A percentile compares a stretch with the other conserved stretches of the same genome.
phyloP scores from a whole-genome alignment of 2,113 vertebrate species.

The Odocoileus virginianus region DNA sequence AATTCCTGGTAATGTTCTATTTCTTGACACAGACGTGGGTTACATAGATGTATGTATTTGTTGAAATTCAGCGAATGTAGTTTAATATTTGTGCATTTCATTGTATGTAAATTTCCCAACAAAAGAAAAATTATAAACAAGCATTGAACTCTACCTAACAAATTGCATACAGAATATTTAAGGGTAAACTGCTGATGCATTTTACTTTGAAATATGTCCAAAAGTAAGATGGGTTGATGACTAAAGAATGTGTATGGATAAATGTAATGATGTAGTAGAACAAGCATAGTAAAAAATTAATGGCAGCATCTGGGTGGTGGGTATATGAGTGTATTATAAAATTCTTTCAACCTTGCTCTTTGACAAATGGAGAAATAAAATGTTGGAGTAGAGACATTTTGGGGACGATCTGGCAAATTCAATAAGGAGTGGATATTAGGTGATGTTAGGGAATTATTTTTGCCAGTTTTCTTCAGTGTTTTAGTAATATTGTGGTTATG shows the following conservation, averaged over 20 bases:
- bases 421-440: background rate
- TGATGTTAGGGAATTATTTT: background rate
- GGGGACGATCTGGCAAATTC: background rate
- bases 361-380: background rate
- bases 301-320: background rate
- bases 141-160: background rate
- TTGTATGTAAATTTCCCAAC: background rate
- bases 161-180: background rate
- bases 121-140: background rate
- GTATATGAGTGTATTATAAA: background rate
- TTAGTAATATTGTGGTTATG: background rate
- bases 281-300: background rate
- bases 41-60: background rate
- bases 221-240: background rate
- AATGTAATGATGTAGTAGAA: background rate
- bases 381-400: background rate
- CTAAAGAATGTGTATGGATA: background rate
- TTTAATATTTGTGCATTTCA: background rate
- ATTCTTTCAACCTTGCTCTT: background rate
- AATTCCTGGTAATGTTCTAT: background rate
- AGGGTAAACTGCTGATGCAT: background rate
- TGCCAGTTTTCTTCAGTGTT: background rate
- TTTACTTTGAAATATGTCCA: constrained; percentile 3
- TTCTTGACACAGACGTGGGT: background rate
- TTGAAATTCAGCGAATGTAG: background rate